Base-by-base conservation (phyloP, 1,140 invertebrate species). In the Drosophila sturtevanti region DNA sequence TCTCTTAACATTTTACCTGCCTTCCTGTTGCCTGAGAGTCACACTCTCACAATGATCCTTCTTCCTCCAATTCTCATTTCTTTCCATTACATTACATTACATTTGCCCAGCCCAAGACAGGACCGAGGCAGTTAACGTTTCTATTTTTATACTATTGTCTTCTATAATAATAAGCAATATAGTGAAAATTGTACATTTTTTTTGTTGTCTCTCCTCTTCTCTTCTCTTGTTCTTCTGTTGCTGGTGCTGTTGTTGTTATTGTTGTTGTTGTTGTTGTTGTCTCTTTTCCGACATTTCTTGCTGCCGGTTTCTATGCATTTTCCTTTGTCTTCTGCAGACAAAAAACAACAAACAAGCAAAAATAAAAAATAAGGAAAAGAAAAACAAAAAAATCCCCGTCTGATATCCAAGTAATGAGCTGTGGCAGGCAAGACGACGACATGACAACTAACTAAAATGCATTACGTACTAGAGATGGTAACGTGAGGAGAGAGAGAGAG, bases 331-430 rank as follows among this genome's bases (percentile, higher is more conserved):
- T 68, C 66, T 72, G 37, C 44, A 62, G 27, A 41, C 41, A 48
- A 48, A 48, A 48, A 18, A 6, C 16, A 44, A 4, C 1, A 24
- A 24, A 1, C 5, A 31, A 31, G 7, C 27, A 31, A 31, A 31
- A 31, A 31, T 1, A 35, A 12, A 35, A 35, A 35, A 12, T 12
- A 35, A 35, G 61, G 41, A 16, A 79, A 79, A 31, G 11, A 12
- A 35, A 35, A 31, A 31, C 27, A 31, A 41, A 72, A 51, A 14
- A 79, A 79, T 79, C 14, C 72, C 68, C 68, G 76, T 76, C 76
- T 79, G 76, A 79, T 79, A 75, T 64, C 59, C 76, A 63, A 64
- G 76, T 79, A 79, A 79, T 79, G 72, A 75, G 76, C 67, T 48
- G 34, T 54, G 51, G 52, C 41, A 70, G 21, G 41, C 55, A 56